Base-by-base conservation (phyloP, 1,140 invertebrate species). In the Leptinotarsa undecemlineata region DNA sequence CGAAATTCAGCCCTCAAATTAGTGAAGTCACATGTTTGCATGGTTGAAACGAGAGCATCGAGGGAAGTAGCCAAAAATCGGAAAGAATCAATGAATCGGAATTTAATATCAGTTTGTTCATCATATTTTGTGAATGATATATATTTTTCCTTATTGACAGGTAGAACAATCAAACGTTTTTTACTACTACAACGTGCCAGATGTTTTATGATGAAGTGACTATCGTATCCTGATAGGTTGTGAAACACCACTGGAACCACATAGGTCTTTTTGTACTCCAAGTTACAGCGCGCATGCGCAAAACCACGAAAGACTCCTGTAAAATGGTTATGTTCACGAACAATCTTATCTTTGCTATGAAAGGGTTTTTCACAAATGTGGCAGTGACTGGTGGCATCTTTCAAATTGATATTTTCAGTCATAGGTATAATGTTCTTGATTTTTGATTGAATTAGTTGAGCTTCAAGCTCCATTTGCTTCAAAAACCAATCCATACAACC, bases 401-500 rank as follows among this genome's bases (percentile, higher is more conserved):
- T 51, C 48, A 51, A 51, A n/a, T 51, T 14, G 14, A 51, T 51
- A 15, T 15, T 14, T 51, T 51, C 48, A 51, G 0, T 51, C 48
- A 51, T 14, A 51, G 63, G 23, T 66, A 66, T 15, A 21, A 66
- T 33, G 14, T 21, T 66, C 5, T 66, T 19, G 14, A 66, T 21
- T 66, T 66, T 66, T 17, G 2, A 21, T 17, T 66, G 21, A 21
- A 66, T 66, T 1, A 66, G 11, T 23, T 66, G 15, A 6, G 63
- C 63, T 51, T 51, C 48, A 51, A 51, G 14, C 4, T 51, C 48
- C 48, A 72, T 19, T 63, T 19, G 13, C 4, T 48, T 17, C 13
- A 47, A n/a, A 72, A 72, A 72, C 5, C 51, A 63, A 13, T 19
- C 19, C 23, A 73, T 67, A 67, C 64, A 73, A 21, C 23, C 64